Base-by-base conservation (phyloP, 2,888 invertebrate species). In the Rhingia rostrata region DNA sequence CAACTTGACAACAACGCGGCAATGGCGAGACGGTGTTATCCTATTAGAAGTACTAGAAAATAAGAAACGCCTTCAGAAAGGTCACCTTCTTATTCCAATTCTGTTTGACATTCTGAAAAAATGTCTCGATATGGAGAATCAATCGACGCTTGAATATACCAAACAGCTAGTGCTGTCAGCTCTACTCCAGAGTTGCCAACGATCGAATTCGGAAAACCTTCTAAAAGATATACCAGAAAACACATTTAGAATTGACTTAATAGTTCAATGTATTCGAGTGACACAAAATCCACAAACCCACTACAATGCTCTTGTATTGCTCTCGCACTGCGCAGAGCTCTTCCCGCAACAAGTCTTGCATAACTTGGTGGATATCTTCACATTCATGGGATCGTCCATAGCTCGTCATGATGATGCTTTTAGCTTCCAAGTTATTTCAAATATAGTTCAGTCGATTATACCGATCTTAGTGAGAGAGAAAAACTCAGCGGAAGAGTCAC, bases 261-360 rank as follows among this genome's bases (percentile, higher is more conserved):
- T 91, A n/a, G 97, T 99, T 0, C 96, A 97, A 87, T 98, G 97
- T 88, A 95, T 99, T 66, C 93, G 98, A 86, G 95, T 95, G 3
- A 97, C 98, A 0, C 95, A 96, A 88, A 98, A 98, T 91, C 98
- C 98, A 0, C 98, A 98, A 91, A 98, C 98, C 0, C 98, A 99
- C 89, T 96, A 98, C 88, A 97, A 98, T 88, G 97, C 98, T 0
- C 92, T 99, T 69, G 93, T 97, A 37, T 93, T 99, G 0, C 92
- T 99, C 2, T 94, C 96, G 0, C 94, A 95, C 74, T 95, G 96
- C 10, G 97, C 97, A 0, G 93, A 93, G 35, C 93, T 97, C 88
- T 93, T 96, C 74, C 97, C 97, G 0, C 94, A 95, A 79, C 95
- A 96, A 92, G 97, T 99, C 0, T 92, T 99, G 12, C 96, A 97